Conservation (phyloP, 2,888 invertebrate species). For the Lissocephala sabroskyi region DNA sequence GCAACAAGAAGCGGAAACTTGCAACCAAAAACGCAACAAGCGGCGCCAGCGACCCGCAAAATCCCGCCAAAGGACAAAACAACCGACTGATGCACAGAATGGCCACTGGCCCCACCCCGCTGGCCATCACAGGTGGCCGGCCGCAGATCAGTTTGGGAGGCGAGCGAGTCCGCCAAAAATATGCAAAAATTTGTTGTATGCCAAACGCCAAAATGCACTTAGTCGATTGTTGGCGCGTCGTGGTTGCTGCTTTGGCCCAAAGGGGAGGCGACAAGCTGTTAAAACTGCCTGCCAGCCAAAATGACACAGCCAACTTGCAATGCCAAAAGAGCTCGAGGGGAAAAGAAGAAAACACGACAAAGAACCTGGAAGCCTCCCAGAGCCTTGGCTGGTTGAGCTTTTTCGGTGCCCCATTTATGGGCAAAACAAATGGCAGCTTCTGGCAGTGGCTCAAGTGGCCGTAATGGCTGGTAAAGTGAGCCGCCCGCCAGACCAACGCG, state of each 20-base stretch:
- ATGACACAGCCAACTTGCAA: slow-evolving; percentile 31
- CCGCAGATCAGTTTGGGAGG: no score
- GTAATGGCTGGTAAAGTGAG: no score
- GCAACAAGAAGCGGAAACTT: slow-evolving; percentile 25
- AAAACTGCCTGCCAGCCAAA: slow-evolving; percentile 17
- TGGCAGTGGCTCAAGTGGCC: slow-evolving; percentile 58
- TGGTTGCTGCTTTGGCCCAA: not conserved
- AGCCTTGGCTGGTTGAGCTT: no score
- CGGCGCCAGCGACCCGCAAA: slow-evolving; percentile 4
- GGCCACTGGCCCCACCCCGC: no score
- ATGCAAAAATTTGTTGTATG: slow-evolving; percentile 20
- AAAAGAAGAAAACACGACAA: slow-evolving; percentile 19
- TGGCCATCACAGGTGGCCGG: no score
- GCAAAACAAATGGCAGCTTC: slow-evolving; percentile 41
- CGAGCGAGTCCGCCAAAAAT: slow-evolving; percentile 19
- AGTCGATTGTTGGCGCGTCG: slow-evolving; percentile 15
- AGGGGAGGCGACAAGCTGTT: slow-evolving; percentile 5
- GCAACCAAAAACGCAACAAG: slow-evolving; percentile 36
- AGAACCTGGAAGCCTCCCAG: not conserved
- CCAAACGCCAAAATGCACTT: slow-evolving; percentile 45
- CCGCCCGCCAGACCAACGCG: no score
- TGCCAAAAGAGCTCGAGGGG: slow-evolving; percentile 26
- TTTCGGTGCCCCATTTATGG: slow-evolving; percentile 60
- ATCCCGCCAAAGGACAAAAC: no score
- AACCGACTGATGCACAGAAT: no score